Base-by-base conservation (phyloP, 2,888 invertebrate genomes). In the Sarcophaga variegata region DNA sequence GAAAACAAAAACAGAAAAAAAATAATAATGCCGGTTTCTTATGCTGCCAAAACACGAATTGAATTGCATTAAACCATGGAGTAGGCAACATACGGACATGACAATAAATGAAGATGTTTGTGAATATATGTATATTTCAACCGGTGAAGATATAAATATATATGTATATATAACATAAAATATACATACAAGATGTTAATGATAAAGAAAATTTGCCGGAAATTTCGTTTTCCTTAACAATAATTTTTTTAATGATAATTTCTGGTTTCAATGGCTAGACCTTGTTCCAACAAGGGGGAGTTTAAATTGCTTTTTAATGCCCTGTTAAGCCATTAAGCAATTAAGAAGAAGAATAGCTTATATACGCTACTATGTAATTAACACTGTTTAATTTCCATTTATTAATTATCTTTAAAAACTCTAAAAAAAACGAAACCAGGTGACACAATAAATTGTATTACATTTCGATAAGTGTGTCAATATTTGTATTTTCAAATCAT, bases 121-220 rank as follows among this genome's bases (percentile, higher is more conserved):
- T 12, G 2, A 37, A 37, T 37, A 37, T 37, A 37, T 37, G 10
- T 37, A 37, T 37, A 37, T 37, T 37, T 37, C 37, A 37, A 10
- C 37, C 37, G 37, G 37, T 37, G 37, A 37, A 37, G 14, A 17
- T 54, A 17, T 59, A 25, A 27, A n/a, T 27, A 25, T n/a, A 12
- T 27, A 25, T 22, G 49, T 59, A 59, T 66, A 47, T 47, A 14
- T 45, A 67, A 69, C 27, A 67, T 20, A 62, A 62, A 59, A 25
- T 22, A n/a, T 45, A 75, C 10, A 77, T 27, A 75, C 54, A n/a
- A 67, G 8, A 76, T 60, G 45, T 75, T 71, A 66, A 49, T 78
- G 77, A 72, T n/a, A 47, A 37, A 66, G 72, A 8, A 75, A 79
- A 74, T 54, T 83, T 79, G 63, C 74, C 78, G 78, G 83, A 80